Evolutionary conservation across 2,888 invertebrate genomes (phyloP).

Genomic region (Amphipoea lucens): DNA sequence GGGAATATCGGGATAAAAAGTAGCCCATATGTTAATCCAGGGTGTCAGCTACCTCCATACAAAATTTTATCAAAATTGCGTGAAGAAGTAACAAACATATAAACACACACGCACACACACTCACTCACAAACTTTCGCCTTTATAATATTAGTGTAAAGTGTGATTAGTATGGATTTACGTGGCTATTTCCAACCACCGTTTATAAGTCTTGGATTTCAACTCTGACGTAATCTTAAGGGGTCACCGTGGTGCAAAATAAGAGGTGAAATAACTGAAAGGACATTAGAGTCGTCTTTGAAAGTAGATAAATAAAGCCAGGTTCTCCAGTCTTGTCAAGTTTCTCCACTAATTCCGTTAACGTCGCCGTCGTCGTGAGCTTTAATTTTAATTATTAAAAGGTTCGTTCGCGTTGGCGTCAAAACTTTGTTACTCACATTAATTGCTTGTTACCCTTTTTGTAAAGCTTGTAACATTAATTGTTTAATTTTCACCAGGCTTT

Average conservation of each 20-base stretch:
- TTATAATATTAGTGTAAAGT: too few relatives aligned
- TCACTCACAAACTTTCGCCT: too few relatives aligned
- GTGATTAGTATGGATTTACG: too few relatives aligned
- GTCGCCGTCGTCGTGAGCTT: slow-evolving; percentile 23
- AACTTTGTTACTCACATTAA: slow-evolving; percentile 60
- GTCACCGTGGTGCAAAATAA: neutral
- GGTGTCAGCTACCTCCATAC: too few relatives aligned
- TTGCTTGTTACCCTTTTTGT: slow-evolving; percentile 50
- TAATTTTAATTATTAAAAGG: slow-evolving; percentile 55
- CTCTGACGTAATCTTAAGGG: neutral
- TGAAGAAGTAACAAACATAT: too few relatives aligned
- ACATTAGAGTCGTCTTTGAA: neutral
- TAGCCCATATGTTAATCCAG: too few relatives aligned
- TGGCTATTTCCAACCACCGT: neutral
- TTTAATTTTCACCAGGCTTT: slow-evolving; percentile 33
- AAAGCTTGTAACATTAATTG: slow-evolving; percentile 41
- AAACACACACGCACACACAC: too few relatives aligned
- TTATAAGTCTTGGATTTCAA: neutral
- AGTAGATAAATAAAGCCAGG: neutral
- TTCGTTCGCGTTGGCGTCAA: slow-evolving; percentile 33
- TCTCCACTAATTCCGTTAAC: slow-evolving; percentile 35
- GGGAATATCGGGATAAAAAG: too few relatives aligned
- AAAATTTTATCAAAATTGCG: too few relatives aligned
- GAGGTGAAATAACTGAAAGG: neutral
- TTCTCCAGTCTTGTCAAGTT: slow-evolving; percentile 6